phyloP scores from a whole-genome alignment of 2,797 vertebrate genomes.

The Rachycentron canadum region DNA sequence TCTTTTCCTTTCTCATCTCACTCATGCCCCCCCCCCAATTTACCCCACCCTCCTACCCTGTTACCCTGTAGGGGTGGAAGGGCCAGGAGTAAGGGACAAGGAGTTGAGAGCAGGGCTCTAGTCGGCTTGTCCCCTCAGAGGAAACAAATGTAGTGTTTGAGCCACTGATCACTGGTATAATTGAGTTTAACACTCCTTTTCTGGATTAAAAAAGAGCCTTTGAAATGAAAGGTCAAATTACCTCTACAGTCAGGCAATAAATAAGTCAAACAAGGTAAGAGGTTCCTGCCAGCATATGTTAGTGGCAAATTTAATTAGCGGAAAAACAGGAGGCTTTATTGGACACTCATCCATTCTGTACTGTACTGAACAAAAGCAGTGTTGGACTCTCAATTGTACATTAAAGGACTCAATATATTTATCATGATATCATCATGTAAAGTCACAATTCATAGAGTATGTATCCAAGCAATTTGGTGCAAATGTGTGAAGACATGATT shows the following conservation, averaged over 20 bases:
- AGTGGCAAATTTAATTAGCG: conserved; percentile 87
- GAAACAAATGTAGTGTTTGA: conserved; percentile 88
- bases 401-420: conserved; percentile 45
- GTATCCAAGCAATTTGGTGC: not conserved
- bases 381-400: conserved; percentile 45
- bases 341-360: conserved; percentile 68
- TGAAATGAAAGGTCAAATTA: conserved; percentile 89
- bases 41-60: conserved; percentile 41
- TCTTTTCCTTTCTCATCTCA: conserved; percentile 65
- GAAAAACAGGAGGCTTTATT: conserved; percentile 79
- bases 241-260: conserved; percentile 89
- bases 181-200: conserved; percentile 89
- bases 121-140: conserved; percentile 72
- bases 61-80: conserved; percentile 65
- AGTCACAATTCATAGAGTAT: conserved; percentile 20
- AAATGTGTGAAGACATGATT: conserved; percentile 24
- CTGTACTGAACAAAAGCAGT: conserved; percentile 57
- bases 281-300: conserved; percentile 85
- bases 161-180: conserved; percentile 87
- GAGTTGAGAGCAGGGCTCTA: conserved; percentile 56
- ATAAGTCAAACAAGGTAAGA: conserved; percentile 91
- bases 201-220: conserved; percentile 84
- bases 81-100: conserved; percentile 62
- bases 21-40: conserved; percentile 63
- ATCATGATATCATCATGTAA: conserved; percentile 32